These are phyloP conservation scores for Babylonia areolata DNA, from an alignment of 1,140 invertebrate genomes.

Conservation along the genomic window DNA sequence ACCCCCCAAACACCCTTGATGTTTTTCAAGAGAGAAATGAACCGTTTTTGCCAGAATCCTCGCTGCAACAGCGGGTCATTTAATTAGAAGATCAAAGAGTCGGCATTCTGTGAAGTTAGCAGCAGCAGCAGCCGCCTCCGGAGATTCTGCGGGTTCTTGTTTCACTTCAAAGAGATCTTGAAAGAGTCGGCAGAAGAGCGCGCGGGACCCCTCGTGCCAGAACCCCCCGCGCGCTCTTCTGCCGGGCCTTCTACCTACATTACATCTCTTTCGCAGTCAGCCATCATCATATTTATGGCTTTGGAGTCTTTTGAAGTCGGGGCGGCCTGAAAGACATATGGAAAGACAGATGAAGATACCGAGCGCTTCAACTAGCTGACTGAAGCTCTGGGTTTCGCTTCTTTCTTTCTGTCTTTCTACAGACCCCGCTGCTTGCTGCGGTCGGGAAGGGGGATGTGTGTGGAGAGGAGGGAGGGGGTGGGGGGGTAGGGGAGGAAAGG, in stretches of 20 bases:
- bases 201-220: neutral
- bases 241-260: neutral
- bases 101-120: constrained; percentile 40
- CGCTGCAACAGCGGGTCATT: constrained; percentile 54
- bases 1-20: constrained; percentile 19
- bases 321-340: constrained; percentile 41
- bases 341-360: constrained; percentile 29
- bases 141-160: constrained; percentile 45
- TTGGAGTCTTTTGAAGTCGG: constrained; percentile 38
- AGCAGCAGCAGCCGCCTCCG: constrained; percentile 46
- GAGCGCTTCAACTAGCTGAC: neutral
- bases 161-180: constrained; percentile 56
- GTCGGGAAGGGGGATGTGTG: neutral
- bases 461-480: neutral
- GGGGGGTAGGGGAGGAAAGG: neutral
- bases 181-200: constrained; percentile 38
- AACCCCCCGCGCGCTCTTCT: neutral
- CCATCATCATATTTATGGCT: constrained; percentile 45
- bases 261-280: constrained; percentile 30
- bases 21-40: constrained; percentile 39
- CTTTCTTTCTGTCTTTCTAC: neutral
- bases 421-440: neutral
- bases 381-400: neutral
- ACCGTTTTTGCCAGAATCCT: constrained; percentile 46
- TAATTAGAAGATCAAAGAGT: constrained; percentile 57